Percentiles rank a stretch among this genome's conserved stretches.
Evolutionary conservation across 2,113 vertebrate species (phyloP).

Genomic region (Dasyprocta punctata): DNA sequence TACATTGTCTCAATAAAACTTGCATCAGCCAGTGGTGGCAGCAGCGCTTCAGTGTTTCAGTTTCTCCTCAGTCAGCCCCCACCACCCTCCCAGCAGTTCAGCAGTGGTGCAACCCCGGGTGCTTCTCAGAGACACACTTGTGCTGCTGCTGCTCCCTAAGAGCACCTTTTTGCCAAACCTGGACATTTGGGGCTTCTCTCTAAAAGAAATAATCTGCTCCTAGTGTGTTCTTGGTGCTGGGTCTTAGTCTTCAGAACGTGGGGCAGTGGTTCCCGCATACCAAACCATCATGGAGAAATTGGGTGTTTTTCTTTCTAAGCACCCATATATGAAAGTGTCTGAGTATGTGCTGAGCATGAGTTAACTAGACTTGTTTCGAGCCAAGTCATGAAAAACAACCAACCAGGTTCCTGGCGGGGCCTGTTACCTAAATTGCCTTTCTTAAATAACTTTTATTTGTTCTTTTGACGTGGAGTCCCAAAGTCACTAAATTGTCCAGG

Average conservation of each 20-base stretch:
- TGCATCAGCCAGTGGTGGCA: constrained; percentile 90
- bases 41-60: constrained; percentile 78
- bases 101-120: not conserved
- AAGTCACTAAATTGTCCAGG: not conserved
- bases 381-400: not conserved
- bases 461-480: not conserved
- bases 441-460: not conserved
- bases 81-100: not conserved
- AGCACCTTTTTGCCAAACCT: not conserved
- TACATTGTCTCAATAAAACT: constrained; percentile 93
- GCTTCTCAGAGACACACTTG: not conserved
- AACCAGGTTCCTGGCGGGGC: not conserved
- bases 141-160: not conserved
- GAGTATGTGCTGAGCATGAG: not conserved
- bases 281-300: not conserved
- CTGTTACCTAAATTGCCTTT: not conserved
- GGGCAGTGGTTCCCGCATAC: not conserved
- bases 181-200: not conserved
- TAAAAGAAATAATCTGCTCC: not conserved
- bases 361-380: not conserved
- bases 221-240: not conserved
- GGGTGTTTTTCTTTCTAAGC: not conserved
- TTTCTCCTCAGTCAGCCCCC: constrained; percentile 58
- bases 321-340: not conserved
- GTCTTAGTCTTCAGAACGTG: not conserved